A percentile compares a stretch with the other conserved stretches of the same genome.
phyloP scores from a whole-genome alignment of 2,888 invertebrate genomes.

The Phaonia tiefii region DNA sequence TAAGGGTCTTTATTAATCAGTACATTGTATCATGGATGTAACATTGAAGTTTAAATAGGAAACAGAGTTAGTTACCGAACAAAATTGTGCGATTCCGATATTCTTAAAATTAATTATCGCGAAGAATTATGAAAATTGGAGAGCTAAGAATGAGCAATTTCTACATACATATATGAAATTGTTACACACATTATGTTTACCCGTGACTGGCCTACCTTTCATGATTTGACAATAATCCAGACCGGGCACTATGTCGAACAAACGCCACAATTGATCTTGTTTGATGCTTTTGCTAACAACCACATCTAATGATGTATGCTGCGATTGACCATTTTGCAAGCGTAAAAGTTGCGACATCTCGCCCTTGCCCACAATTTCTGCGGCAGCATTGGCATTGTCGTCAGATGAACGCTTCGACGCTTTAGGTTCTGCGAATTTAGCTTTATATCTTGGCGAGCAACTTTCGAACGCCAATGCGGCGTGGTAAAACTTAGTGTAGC shows the following conservation, averaged over 20 bases:
- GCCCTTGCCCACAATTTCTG: conserved; percentile 71
- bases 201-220: conserved; percentile 25
- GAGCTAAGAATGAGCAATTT: too few relatives aligned
- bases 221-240: conserved; percentile 84
- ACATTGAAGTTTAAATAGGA: too few relatives aligned
- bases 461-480: conserved; percentile 94
- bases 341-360: conserved; percentile 71
- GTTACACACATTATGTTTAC: too few relatives aligned
- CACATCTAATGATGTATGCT: conserved; percentile 85
- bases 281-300: conserved; percentile 86
- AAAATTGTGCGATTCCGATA: too few relatives aligned
- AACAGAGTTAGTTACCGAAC: too few relatives aligned
- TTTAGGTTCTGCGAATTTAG: conserved; percentile 93
- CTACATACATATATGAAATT: too few relatives aligned
- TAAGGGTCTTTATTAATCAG: too few relatives aligned
- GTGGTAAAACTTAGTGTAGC: conserved; percentile 88
- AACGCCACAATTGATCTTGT: conserved; percentile 88
- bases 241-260: conserved; percentile 94
- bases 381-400: conserved; percentile 72
- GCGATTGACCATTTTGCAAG: conserved; percentile 77
- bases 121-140: too few relatives aligned
- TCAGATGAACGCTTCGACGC: conserved; percentile 71
- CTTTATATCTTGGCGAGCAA: conserved; percentile 90
- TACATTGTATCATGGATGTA: too few relatives aligned
- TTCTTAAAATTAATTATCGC: too few relatives aligned